Conservation (phyloP, 2,797 vertebrate genomes). For the Gymnodraco acuticeps region DNA sequence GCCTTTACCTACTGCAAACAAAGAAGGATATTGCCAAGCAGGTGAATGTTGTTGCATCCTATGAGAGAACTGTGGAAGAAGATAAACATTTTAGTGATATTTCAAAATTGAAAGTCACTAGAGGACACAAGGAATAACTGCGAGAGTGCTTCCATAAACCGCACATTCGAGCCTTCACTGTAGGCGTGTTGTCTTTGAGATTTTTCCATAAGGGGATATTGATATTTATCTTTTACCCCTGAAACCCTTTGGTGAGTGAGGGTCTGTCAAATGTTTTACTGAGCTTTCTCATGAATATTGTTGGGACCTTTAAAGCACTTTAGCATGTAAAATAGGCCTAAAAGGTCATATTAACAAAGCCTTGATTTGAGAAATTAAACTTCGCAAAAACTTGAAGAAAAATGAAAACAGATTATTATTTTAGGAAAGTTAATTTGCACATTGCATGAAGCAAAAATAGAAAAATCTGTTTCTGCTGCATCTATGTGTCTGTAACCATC, state of each 20-base stretch:
- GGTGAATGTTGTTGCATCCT: neutral
- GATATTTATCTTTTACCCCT: neutral
- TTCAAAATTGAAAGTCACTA: constrained; percentile 9
- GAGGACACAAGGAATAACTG: neutral
- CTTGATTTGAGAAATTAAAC: neutral
- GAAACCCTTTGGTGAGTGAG: neutral
- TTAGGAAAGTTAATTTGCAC: too few relatives aligned
- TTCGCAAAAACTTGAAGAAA: too few relatives aligned
- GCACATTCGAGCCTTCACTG: neutral
- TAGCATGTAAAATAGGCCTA: neutral
- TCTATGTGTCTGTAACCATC: too few relatives aligned
- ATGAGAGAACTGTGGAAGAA: neutral
- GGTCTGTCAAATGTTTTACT: neutral
- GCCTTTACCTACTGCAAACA: neutral
- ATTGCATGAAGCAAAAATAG: too few relatives aligned
- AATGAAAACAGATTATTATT: too few relatives aligned
- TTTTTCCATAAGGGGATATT: neutral
- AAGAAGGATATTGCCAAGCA: neutral
- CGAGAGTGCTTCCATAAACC: neutral
- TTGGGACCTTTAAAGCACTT: too few relatives aligned
- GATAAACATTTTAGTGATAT: neutral
- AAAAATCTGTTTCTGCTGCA: too few relatives aligned
- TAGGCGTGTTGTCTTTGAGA: neutral
- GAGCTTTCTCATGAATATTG: neutral
- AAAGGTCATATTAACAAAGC: neutral